Evolutionary conservation across 2,888 invertebrate genomes (phyloP), one percentile per base, ranked within the genome.

Genomic region (Leptinotarsa haldemani): DNA sequence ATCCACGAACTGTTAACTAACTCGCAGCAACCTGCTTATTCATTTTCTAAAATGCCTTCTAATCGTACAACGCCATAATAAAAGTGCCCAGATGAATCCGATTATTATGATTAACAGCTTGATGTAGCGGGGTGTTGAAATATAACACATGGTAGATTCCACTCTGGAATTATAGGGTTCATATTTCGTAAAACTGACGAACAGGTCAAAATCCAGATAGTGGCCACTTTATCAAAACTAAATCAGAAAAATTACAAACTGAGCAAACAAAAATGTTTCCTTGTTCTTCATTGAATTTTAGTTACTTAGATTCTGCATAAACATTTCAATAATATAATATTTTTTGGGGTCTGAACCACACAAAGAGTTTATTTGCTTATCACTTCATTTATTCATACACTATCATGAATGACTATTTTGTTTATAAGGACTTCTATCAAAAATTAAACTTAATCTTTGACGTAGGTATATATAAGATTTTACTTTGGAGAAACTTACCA

Each of bases 21-120:
- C 65, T 48, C 40, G 46, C 65, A 52, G 61, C 64, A 63, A 66
- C 64, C 69, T 66, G 66, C 74, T 68, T 72, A 74, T 74, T 74
- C 71, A 71, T 74, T 74, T 74, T 74, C 74, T 68, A 71, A 74
- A 72, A 72, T 74, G 74, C 58, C 66, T 72, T 74, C 71, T 74
- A 74, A 74, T 74, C 69, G 74, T 72, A 69, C 66, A 58, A 72
- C 50, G 65, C 65, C 68, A 61, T 53, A 72, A 67, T 68, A 47
- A 68, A 72, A 72, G 46, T 72, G 68, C 67, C 63, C 46, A 67
- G 50, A 71, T 72, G 58, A 68, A 72, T 72, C 68, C 66, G 72
- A 72, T 72, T 67, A 72, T 63, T 58, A 72, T 72, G 72, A 72
- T 72, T 58, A 67, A 67, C 67, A 63, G 50, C 72, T 50, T n/a